phyloP scores from a whole-genome alignment of 2,888 invertebrate genomes.

The Colletes collaris region DNA sequence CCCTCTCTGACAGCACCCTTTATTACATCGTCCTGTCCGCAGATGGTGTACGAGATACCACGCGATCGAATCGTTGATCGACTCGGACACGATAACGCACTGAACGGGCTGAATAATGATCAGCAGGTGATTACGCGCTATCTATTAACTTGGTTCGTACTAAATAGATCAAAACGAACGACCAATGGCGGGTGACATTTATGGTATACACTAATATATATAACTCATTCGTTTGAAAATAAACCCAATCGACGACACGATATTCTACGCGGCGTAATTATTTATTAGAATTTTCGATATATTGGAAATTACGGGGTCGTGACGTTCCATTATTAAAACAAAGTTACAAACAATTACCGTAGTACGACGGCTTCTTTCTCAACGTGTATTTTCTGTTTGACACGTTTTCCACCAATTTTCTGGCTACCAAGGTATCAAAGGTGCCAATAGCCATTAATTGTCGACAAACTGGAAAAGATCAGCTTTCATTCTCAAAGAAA shows the following conservation, averaged over 20 bases:
- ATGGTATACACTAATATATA: conserved; percentile 13
- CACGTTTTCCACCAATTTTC: no score
- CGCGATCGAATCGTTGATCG: conserved; percentile 80
- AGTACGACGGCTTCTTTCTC: no score
- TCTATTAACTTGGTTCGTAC: conserved; percentile 78
- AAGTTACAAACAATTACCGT: no score
- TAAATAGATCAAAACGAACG: conserved; percentile 45
- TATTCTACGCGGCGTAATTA: no score
- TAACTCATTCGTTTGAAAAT: no score
- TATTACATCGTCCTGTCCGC: conserved; percentile 78
- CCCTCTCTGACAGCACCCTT: conserved; percentile 64
- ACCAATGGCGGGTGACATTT: conserved; percentile 26
- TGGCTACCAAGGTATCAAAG: no score
- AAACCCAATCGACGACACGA: no score
- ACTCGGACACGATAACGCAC: conserved; percentile 80
- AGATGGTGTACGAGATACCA: conserved; percentile 78
- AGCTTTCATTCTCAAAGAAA: background rate
- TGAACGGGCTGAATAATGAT: conserved; percentile 82
- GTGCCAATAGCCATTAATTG: no score
- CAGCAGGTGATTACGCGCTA: conserved; percentile 78
- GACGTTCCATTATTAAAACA: no score
- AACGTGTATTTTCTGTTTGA: no score
- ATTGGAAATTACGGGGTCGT: no score
- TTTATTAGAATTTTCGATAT: no score
- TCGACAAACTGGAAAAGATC: background rate